phyloP scores from a whole-genome alignment of 2,888 invertebrate genomes.

The Dynastes grantii region DNA sequence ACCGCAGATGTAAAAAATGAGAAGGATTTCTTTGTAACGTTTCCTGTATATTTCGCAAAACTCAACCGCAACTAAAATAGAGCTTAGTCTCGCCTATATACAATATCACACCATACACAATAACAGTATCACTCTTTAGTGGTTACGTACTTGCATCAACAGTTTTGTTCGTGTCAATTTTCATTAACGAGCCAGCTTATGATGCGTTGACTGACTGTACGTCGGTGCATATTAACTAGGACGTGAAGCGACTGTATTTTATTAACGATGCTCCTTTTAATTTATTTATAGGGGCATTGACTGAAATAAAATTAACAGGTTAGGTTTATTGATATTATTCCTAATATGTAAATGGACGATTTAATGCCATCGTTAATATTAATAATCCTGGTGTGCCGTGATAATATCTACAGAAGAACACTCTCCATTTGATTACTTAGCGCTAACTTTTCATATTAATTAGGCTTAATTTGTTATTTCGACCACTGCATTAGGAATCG shows the following conservation, averaged over 20 bases:
- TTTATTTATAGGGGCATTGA: constrained; percentile 39
- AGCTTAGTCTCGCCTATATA: not conserved
- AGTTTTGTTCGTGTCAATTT: constrained; percentile 37
- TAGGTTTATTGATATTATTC: constrained; percentile 8
- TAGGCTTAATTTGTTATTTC: constrained; percentile 27
- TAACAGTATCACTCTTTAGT: not conserved
- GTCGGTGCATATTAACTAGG: constrained; percentile 13
- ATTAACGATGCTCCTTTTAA: constrained; percentile 21
- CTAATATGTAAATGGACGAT: constrained; percentile 18
- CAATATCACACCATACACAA: not conserved
- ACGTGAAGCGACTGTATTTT: constrained; percentile 24
- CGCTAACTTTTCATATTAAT: constrained; percentile 19
- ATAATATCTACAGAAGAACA: constrained; percentile 32
- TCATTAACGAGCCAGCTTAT: constrained; percentile 29
- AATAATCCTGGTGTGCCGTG: not conserved
- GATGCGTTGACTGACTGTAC: constrained; percentile 3
- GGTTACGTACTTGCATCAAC: not conserved
- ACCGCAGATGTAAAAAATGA: constrained; percentile 9
- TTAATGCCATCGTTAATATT: not conserved
- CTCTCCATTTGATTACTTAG: constrained; percentile 8
- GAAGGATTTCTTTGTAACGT: not conserved
- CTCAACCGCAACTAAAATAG: not conserved
- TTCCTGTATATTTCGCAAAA: not conserved
- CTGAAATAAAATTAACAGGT: constrained; percentile 13
- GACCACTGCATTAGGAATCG: not conserved